Evolutionary conservation across 2,797 vertebrate species (phyloP).

Genomic region (Apodemus agrarius): DNA sequence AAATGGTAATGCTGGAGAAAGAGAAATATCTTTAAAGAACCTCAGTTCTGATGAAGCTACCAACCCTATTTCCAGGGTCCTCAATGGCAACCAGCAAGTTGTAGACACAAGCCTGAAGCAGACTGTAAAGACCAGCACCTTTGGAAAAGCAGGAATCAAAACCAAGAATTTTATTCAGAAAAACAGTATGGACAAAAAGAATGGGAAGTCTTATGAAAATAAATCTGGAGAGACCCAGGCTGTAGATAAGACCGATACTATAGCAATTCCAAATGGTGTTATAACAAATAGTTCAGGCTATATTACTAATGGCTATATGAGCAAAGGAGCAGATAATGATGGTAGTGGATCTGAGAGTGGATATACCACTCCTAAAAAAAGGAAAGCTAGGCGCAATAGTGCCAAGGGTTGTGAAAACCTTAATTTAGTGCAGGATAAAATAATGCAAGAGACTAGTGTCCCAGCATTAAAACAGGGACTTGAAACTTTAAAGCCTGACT

Average conservation of each 20-base stretch:
- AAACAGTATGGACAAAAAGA: conserved; percentile 95
- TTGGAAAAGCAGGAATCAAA: conserved; percentile 92
- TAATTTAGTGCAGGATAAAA: conserved; percentile 92
- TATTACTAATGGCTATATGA: conserved; percentile 95
- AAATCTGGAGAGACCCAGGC: conserved; percentile 86
- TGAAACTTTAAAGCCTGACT: conserved; percentile 88
- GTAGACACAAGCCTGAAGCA: conserved; percentile 90
- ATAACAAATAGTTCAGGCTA: conserved; percentile 90
- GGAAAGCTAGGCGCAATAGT: conserved; percentile 94
- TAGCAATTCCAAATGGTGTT: conserved; percentile 93
- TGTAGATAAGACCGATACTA: conserved; percentile 90
- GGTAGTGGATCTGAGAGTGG: conserved; percentile 97
- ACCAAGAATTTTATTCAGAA: conserved; percentile 90
- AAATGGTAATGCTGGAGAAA: conserved; percentile 91
- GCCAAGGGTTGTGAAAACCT: conserved; percentile 93
- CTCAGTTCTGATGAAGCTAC: conserved; percentile 88
- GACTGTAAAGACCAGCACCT: conserved; percentile 87
- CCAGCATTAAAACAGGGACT: conserved; percentile 88
- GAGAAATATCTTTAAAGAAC: conserved; percentile 89
- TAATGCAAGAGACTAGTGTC: conserved; percentile 89
- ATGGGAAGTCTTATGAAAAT: conserved; percentile 92
- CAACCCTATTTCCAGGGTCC: conserved; percentile 89
- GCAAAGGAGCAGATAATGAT: conserved; percentile 94
- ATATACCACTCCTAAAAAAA: conserved; percentile 96
- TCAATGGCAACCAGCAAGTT: conserved; percentile 92